Evolutionary conservation across 1,140 invertebrate species (phyloP), one percentile per base, ranked within the genome.

Genomic region (Rhopalosiphum maidis): DNA sequence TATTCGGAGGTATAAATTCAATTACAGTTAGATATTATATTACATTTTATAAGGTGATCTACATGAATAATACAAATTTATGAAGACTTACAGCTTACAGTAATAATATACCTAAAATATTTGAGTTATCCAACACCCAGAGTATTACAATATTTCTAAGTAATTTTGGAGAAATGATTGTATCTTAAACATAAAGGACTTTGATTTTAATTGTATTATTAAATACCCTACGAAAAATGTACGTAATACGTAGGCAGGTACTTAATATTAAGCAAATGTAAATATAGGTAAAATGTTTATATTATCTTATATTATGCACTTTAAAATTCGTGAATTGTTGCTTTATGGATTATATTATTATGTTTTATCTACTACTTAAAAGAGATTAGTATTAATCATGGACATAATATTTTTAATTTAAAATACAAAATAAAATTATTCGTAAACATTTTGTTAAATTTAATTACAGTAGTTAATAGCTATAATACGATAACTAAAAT

Each of bases 261-360:
- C 2, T 6, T 82, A 82, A 82, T 60, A 60, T 83, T 86, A 86
- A 8, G 8, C 11, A 3, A 43, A 43, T 25, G 25, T 46, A 85
- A 86, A 43, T 43, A 86, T 86, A 41, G 41, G 41, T 41, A 15
- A 86, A 86, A 46, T 86, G 46, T 86, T 46, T n/a, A 86, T 46
- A 46, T 86, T 86, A 86, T 86, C 85, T 86, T 86, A 86, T 41
- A 85, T 22, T 85, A 86, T 9, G 21, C 43, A n/a, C 43, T 86
- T 86, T 11, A 41, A 85, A 85, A 41, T 85, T 41, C 8, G 8
- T 85, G 82, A 85, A 85, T 46, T 87, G 30, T 48, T 86, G 25
- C 15, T 46, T 30, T 87, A 87, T 87, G 23, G 85, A 48, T 87
- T 48, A 43, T 87, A 87, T 18, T n/a, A n/a, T 48, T 48, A 87